Evolutionary conservation across 2,113 vertebrate genomes (phyloP), one percentile per base, ranked within the genome.

Genomic region (Pavo muticus): DNA sequence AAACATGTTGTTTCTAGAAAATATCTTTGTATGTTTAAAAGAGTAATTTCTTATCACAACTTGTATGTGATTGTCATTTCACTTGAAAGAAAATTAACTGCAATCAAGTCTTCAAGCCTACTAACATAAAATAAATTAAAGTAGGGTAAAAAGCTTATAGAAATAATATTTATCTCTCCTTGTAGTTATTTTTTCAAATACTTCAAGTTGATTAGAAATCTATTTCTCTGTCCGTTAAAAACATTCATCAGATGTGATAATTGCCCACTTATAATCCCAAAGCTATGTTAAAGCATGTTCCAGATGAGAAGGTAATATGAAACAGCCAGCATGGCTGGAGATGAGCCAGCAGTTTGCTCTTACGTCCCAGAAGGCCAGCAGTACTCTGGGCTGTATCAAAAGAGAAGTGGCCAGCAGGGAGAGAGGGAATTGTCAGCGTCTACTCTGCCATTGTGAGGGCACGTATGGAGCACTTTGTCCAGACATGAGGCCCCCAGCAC

Each of bases 191-290:
- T 87, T 21, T 48, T 94, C 45, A 72, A 87, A 86, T 85, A 88
- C 25, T 39, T 92, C 91, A 87, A 87, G 35, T 20, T 61, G 95
- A 90, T 94, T 93, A 88, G 57, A 96, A 95, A 88, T 77, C 67
- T 94, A 63, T 87, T 96, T 95, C 59, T 95, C 73, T 91, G 77
- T 25, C 65, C 73, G 35, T 79, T 95, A 84, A 94, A 97, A 86
- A 87, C 84, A 80, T 85, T 96, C 63, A 93, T 90, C 85, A 75
- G 52, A 91, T 86, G 47, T 67, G 47, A 91, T 94, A 87, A 94
- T 79, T 94, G 44, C 44, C 84, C 68, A 64, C 79, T 94, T 87
- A 91, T 91, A 94, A 69, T 72, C 71, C 88, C 67, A 74, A 90
- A 88, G 27, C 27, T 54, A 29, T 54, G 27, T 54, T 54, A 54